These are phyloP conservation scores for Meghimatium bilineatum DNA, from an alignment of 2,888 invertebrate genomes.

Conservation along the genomic window DNA sequence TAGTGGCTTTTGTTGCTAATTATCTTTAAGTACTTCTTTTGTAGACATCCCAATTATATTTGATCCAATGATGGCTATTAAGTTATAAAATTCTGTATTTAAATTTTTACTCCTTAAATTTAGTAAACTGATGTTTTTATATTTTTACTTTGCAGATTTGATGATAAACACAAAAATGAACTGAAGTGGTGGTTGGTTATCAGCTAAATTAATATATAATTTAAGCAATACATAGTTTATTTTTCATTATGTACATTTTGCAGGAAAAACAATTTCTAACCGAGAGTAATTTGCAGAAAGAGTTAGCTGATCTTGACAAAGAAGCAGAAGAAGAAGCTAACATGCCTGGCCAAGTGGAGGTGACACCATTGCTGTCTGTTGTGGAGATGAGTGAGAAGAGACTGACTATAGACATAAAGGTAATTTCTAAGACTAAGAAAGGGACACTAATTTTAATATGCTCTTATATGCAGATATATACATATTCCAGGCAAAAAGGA, in stretches of 20 bases:
- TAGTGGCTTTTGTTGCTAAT: too few relatives aligned
- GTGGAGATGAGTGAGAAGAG: constrained; percentile 67
- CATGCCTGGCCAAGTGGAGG: constrained; percentile 39
- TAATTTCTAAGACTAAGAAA: not conserved
- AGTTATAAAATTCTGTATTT: too few relatives aligned
- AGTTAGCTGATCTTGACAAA: constrained; percentile 61
- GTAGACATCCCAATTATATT: too few relatives aligned
- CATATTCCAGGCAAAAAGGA: too few relatives aligned
- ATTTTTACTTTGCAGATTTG: too few relatives aligned
- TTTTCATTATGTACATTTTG: constrained; percentile 43
- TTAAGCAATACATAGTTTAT: not conserved
- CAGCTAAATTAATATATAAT: not conserved
- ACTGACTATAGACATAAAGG: constrained; percentile 64
- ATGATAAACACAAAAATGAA: not conserved
- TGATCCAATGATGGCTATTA: too few relatives aligned
- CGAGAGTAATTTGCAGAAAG: constrained; percentile 60
- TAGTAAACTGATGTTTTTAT: too few relatives aligned
- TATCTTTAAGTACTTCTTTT: too few relatives aligned
- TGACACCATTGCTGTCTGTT: constrained; percentile 57
- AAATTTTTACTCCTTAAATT: too few relatives aligned
- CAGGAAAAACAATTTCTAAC: constrained; percentile 71
- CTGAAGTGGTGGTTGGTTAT: not conserved
- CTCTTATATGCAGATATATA: not conserved
- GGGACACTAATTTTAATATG: not conserved
- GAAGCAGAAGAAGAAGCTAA: constrained; percentile 55